phyloP scores from a whole-genome alignment of 2,797 vertebrate genomes.

The Pelodytes ibericus region DNA sequence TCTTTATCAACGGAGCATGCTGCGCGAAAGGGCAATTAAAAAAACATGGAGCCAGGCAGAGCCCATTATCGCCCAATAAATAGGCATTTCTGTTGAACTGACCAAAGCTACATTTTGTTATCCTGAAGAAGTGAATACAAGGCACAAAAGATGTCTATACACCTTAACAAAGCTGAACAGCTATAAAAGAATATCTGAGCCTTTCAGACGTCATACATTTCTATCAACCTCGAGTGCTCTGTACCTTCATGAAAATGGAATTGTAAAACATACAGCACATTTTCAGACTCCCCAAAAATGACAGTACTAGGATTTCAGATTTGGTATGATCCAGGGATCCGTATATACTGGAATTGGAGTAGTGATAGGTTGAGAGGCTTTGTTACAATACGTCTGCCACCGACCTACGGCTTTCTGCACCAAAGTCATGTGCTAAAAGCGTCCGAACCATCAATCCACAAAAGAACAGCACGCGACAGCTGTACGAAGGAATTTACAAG shows the following conservation, averaged over 20 bases:
- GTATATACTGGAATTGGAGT: no score
- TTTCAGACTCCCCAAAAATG: no score
- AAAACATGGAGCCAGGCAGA: neutral
- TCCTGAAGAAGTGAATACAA: neutral
- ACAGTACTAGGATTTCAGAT: no score
- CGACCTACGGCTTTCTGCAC: slow-evolving; percentile 45
- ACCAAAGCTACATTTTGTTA: neutral
- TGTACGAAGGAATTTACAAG: slow-evolving; percentile 61
- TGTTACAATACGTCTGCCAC: slow-evolving; percentile 30
- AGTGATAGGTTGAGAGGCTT: slow-evolving; percentile 4
- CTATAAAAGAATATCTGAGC: no score
- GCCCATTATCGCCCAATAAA: neutral
- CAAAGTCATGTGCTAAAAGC: slow-evolving; percentile 63
- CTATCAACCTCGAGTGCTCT: no score
- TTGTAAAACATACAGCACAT: no score
- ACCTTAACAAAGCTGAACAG: neutral
- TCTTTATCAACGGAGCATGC: neutral
- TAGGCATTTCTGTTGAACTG: neutral
- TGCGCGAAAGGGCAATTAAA: neutral
- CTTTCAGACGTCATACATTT: no score
- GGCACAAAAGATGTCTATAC: neutral
- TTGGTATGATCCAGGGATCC: no score
- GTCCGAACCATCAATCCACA: slow-evolving; percentile 53
- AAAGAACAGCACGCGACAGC: slow-evolving; percentile 67
- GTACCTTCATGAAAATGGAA: no score